Percentiles rank a stretch among this genome's conserved stretches.
phyloP scores from a whole-genome alignment of 2,888 invertebrate genomes.

The Mamestra brassicae region DNA sequence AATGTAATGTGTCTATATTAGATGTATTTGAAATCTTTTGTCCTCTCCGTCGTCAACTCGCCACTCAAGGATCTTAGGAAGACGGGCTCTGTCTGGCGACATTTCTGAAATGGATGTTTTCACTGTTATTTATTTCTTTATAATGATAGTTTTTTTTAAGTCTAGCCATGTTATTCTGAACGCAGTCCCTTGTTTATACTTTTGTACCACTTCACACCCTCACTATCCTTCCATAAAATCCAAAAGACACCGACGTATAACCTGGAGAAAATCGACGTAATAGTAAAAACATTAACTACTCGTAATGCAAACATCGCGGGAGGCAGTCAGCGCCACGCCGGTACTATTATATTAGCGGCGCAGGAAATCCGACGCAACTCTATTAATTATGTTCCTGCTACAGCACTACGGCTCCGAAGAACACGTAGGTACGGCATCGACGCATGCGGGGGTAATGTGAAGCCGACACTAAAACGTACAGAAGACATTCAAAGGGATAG shows the following conservation, averaged over 20 bases:
- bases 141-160: no score
- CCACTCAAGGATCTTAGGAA: no score
- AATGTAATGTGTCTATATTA: background rate
- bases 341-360: constrained; percentile 25
- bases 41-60: no score
- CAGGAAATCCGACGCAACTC: constrained; percentile 15
- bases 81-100: no score
- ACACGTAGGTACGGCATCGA: no score
- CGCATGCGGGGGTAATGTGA: background rate
- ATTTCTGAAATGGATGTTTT: no score
- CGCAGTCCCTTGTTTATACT: no score
- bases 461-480: no score
- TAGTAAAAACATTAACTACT: constrained; percentile 23
- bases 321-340: constrained; percentile 9
- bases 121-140: no score
- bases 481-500: no score
- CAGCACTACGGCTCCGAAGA: background rate
- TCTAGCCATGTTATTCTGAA: no score
- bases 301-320: constrained; percentile 12
- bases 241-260: background rate
- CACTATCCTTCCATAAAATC: background rate
- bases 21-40: no score
- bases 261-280: background rate
- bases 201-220: background rate
- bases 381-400: constrained; percentile 13